phyloP scores from a whole-genome alignment of 2,888 invertebrate species.

The Slavum lentiscoides region DNA sequence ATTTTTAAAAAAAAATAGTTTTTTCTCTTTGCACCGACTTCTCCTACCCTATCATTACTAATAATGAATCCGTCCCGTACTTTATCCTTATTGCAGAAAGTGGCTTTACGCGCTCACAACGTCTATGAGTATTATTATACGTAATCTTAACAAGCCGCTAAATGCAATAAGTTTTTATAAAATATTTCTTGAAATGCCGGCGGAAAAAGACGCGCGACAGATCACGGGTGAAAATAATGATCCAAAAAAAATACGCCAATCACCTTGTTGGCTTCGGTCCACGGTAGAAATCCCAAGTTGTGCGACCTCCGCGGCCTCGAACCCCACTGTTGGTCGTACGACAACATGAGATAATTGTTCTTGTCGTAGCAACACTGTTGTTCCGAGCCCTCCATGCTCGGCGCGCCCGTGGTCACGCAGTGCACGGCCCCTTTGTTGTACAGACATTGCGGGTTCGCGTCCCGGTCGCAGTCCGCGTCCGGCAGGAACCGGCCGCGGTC shows the following conservation, averaged over 20 bases:
- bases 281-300: slow-evolving; percentile 88
- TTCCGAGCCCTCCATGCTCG: slow-evolving; percentile 86
- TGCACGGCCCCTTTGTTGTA: slow-evolving; percentile 89
- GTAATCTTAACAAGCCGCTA: too few relatives aligned
- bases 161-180: too few relatives aligned
- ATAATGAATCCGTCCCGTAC: too few relatives aligned
- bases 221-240: not conserved
- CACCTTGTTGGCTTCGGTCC: slow-evolving; percentile 92
- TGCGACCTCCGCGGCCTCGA: slow-evolving; percentile 83
- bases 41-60: too few relatives aligned
- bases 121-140: too few relatives aligned
- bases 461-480: slow-evolving; percentile 87
- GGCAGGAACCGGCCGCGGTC: slow-evolving; percentile 93
- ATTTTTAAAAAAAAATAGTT: too few relatives aligned
- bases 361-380: slow-evolving; percentile 98
- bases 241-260: too few relatives aligned
- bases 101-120: too few relatives aligned
- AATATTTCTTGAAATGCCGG: too few relatives aligned
- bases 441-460: slow-evolving; percentile 84
- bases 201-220: too few relatives aligned
- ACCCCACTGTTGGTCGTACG: slow-evolving; percentile 94
- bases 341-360: slow-evolving; percentile 86
- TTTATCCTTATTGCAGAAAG: too few relatives aligned
- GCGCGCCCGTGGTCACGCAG: slow-evolving; percentile 88
- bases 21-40: too few relatives aligned